Conservation (phyloP, 2,113 vertebrate genomes). For the Rhinoderma darwinii region DNA sequence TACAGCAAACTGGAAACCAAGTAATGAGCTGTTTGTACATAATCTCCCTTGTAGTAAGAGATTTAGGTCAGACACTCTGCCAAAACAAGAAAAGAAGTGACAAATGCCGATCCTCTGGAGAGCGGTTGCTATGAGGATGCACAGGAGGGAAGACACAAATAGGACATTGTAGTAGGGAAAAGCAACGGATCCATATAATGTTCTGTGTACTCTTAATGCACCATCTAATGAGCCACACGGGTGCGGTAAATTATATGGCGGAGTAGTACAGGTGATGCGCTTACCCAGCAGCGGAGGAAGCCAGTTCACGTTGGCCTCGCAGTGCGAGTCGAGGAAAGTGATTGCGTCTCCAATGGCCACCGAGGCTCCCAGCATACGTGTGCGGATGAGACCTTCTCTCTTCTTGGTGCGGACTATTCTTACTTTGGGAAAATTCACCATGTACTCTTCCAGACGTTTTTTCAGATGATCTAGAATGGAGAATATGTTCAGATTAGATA, state of each 20-base stretch:
- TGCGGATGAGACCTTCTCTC: slow-evolving; percentile 92
- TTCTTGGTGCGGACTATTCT: slow-evolving; percentile 91
- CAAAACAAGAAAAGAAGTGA: slow-evolving; percentile 40
- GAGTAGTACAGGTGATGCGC: slow-evolving; percentile 4
- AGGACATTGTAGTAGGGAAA: slow-evolving; percentile 1
- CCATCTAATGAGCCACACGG: not conserved
- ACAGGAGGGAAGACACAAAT: slow-evolving; percentile 5
- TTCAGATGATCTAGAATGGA: slow-evolving; percentile 83
- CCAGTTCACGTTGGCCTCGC: slow-evolving; percentile 97
- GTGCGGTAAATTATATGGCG: not conserved
- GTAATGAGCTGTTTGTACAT: slow-evolving; percentile 25
- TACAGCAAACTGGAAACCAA: slow-evolving; percentile 9
- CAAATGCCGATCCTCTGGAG: slow-evolving; percentile 21
- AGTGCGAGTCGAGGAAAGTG: slow-evolving; percentile 97
- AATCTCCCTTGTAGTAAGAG: slow-evolving; percentile 9
- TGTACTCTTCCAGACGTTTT: slow-evolving; percentile 88
- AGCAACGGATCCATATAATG: not conserved
- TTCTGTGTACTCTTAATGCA: not conserved
- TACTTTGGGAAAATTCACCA: slow-evolving; percentile 87
- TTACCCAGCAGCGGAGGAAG: slow-evolving; percentile 92
- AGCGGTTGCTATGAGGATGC: slow-evolving; percentile 5
- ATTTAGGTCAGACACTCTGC: slow-evolving; percentile 46
- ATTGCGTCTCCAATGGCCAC: slow-evolving; percentile 89
- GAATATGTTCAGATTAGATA: slow-evolving; percentile 37
- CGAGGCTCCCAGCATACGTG: slow-evolving; percentile 88